These are phyloP conservation scores for Lagopus muta DNA, from an alignment of 2,113 vertebrate genomes.

Conservation along the genomic window DNA sequence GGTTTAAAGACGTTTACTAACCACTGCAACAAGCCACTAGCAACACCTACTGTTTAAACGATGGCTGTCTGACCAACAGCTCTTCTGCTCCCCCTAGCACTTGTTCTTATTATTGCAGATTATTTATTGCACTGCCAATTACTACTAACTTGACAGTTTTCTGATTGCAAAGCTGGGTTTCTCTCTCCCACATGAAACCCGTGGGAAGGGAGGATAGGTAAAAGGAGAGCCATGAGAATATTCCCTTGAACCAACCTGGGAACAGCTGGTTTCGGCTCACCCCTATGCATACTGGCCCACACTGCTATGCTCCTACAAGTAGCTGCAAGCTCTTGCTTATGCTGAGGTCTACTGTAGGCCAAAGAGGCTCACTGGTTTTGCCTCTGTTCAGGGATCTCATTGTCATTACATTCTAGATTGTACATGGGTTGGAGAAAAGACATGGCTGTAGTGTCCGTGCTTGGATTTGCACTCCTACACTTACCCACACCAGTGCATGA, in stretches of 20 bases:
- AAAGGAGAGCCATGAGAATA: background rate
- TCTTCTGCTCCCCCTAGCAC: slow-evolving; percentile 60
- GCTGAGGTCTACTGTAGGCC: background rate
- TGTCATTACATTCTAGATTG: background rate
- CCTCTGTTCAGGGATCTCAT: background rate
- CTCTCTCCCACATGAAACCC: background rate
- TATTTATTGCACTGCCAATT: background rate
- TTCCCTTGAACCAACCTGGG: background rate
- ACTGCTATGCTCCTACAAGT: background rate
- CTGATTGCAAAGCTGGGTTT: background rate
- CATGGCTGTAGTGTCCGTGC: background rate
- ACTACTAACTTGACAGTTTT: background rate
- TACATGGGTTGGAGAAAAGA: background rate
- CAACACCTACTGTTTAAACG: background rate
- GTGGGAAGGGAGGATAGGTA: background rate
- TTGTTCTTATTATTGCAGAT: background rate
- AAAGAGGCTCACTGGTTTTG: background rate
- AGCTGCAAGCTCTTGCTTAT: background rate
- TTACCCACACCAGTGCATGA: background rate
- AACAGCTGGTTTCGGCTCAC: background rate
- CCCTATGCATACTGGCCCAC: background rate
- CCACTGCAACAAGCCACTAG: background rate
- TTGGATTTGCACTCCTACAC: background rate
- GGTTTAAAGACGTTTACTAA: background rate
- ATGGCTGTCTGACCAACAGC: background rate